Conservation (phyloP, 1,140 invertebrate species). For the Latrodectus geometricus region DNA sequence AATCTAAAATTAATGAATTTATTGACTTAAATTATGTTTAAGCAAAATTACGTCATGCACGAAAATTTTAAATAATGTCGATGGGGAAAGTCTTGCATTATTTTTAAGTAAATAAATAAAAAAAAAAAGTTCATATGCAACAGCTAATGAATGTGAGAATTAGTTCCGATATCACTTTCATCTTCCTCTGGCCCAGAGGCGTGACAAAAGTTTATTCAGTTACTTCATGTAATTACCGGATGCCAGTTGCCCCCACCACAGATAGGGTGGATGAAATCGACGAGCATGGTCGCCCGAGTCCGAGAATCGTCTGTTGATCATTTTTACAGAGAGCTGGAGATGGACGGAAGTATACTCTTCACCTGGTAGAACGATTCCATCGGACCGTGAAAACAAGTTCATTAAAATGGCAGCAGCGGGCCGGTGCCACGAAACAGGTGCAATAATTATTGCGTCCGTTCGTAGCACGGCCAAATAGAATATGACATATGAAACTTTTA, state of each 20-base stretch:
- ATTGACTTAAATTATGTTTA: no score
- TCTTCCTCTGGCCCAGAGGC: background rate
- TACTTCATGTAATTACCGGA: slow-evolving; percentile 27
- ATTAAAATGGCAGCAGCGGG: slow-evolving; percentile 14
- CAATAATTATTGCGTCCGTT: background rate
- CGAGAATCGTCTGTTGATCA: slow-evolving; percentile 32
- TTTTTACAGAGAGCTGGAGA: background rate
- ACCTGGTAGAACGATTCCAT: slow-evolving; percentile 1
- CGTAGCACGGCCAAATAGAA: no score
- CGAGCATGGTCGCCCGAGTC: slow-evolving; percentile 13
- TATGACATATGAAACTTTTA: no score
- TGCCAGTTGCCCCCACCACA: slow-evolving; percentile 17
- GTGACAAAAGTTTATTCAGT: slow-evolving; percentile 24
- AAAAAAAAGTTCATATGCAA: no score
- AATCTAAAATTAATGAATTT: no score
- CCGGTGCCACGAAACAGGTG: slow-evolving; percentile 15
- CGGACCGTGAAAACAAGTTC: slow-evolving; percentile 42
- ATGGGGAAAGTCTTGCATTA: no score
- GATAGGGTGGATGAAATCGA: background rate
- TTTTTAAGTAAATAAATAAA: no score
- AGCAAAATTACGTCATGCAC: no score
- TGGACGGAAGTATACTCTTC: slow-evolving; percentile 9
- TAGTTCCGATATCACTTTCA: background rate
- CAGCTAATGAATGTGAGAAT: background rate
- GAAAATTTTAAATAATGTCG: no score